A percentile compares a stretch with the other conserved stretches of the same genome.
Conservation (phyloP, 2,797 vertebrate species). For the Coracias cyanogaster region DNA sequence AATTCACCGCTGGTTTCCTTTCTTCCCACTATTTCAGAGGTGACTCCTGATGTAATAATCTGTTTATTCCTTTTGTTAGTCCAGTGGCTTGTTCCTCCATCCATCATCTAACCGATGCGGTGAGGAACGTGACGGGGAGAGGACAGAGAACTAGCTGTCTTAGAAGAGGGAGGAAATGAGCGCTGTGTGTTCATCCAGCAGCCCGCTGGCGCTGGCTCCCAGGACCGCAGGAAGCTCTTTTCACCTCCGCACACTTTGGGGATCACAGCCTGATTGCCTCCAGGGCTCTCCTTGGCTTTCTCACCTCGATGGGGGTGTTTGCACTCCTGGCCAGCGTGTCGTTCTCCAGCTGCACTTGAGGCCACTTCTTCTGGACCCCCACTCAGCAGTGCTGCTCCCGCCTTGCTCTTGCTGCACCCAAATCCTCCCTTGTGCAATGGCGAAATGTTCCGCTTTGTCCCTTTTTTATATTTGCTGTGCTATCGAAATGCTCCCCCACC, state of each 20-base stretch:
- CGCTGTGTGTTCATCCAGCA: neutral
- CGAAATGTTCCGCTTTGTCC: neutral
- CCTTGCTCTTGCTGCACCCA: rapidly evolving
- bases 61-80: neutral
- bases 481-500: neutral
- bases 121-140: neutral
- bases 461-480: neutral
- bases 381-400: neutral
- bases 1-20: neutral
- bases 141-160: neutral
- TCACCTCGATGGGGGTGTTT: neutral
- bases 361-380: neutral
- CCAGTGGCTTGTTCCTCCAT: neutral
- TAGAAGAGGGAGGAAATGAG: neutral
- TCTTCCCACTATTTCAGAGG: neutral
- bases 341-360: rapidly evolving
- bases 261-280: slow-evolving; percentile 5
- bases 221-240: neutral
- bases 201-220: neutral
- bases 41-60: neutral
- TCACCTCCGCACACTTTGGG: neutral
- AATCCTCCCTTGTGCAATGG: neutral
- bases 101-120: neutral
- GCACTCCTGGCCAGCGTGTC: rapidly evolving
- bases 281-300: neutral